phyloP scores from a whole-genome alignment of 35 echinoderm and acorn worm species.

The Apostichopus californicus region DNA sequence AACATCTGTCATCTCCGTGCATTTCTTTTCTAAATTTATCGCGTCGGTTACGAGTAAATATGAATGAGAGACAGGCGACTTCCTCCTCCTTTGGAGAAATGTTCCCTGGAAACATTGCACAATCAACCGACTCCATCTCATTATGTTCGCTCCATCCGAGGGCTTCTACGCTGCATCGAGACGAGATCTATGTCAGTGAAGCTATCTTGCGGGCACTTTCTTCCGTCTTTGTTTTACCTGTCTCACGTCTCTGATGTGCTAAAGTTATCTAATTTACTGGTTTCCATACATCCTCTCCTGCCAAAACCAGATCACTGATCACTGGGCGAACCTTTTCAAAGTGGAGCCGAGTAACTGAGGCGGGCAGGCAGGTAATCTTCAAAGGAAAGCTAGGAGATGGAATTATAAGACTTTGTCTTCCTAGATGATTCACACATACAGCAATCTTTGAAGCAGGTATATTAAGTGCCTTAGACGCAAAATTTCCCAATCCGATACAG shows the following conservation, averaged over 20 bases:
- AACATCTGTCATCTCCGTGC: constrained; percentile 21
- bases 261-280: constrained; percentile 29
- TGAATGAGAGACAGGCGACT: neutral
- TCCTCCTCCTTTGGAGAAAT: neutral
- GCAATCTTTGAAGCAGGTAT: too few relatives aligned
- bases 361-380: too few relatives aligned
- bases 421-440: too few relatives aligned
- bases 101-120: neutral
- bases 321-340: too few relatives aligned
- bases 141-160: neutral
- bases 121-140: neutral
- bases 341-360: too few relatives aligned
- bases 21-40: constrained; percentile 4
- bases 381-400: too few relatives aligned
- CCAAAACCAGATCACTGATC: neutral
- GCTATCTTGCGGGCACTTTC: neutral
- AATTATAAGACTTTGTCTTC: too few relatives aligned
- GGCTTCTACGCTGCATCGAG: neutral
- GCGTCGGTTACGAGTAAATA: neutral
- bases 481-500: too few relatives aligned
- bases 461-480: too few relatives aligned
- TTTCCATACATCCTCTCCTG: neutral
- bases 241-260: neutral
- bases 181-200: neutral
- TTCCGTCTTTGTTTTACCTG: neutral